A percentile compares a stretch with the other conserved stretches of the same genome.
Conservation (phyloP, 2,888 invertebrate species). For the Ophion obscuratus region DNA sequence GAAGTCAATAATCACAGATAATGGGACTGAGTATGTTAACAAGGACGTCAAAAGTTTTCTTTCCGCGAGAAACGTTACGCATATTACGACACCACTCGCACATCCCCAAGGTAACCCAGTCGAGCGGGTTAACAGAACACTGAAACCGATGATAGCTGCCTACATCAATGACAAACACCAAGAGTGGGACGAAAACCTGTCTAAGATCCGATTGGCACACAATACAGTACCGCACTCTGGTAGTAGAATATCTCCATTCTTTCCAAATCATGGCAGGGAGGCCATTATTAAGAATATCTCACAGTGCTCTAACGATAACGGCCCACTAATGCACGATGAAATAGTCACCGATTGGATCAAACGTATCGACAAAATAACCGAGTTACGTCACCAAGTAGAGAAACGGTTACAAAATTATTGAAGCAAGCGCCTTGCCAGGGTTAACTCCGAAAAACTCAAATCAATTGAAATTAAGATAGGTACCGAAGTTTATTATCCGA, state of each 20-base stretch:
- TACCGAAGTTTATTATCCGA: conserved; percentile 53
- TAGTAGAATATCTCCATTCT: conserved; percentile 56
- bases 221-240: conserved; percentile 38
- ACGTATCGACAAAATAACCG: conserved; percentile 47
- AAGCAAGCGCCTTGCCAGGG: conserved; percentile 38
- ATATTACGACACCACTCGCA: conserved; percentile 45
- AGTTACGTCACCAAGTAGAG: conserved; percentile 55
- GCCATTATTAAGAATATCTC: conserved; percentile 7
- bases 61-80: neutral
- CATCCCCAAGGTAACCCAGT: conserved; percentile 61
- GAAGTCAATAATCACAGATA: conserved; percentile 52
- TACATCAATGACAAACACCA: too few species aligned
- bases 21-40: conserved; percentile 61
- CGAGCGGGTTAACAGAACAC: conserved; percentile 47
- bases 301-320: neutral
- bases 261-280: conserved; percentile 55
- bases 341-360: conserved; percentile 40
- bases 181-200: too few species aligned
- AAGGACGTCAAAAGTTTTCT: conserved; percentile 50
- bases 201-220: too few species aligned
- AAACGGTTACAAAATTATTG: conserved; percentile 30
- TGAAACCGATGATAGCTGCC: conserved; percentile 54
- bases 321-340: conserved; percentile 7
- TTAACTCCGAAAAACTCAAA: conserved; percentile 11
- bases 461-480: conserved; percentile 45